Conservation (phyloP, 1,140 invertebrate species). For the Caenorhabditis elegans region DNA sequence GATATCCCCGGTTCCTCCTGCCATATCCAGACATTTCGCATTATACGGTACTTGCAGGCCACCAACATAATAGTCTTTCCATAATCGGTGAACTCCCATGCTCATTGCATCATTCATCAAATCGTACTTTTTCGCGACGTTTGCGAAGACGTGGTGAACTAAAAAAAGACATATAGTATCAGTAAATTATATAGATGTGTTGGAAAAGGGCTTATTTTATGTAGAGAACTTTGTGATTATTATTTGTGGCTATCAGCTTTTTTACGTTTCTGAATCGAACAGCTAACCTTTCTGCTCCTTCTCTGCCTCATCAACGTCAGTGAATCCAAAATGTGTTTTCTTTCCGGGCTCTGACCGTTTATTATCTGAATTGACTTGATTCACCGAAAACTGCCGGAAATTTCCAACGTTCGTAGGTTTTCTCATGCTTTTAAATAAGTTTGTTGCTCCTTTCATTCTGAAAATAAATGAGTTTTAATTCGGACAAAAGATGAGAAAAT, state of each 20-base stretch:
- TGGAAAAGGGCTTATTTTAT: too few relatives aligned
- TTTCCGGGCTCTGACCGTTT: neutral
- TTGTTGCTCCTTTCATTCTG: neutral
- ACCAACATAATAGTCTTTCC: constrained; percentile 91
- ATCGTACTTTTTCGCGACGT: constrained; percentile 90
- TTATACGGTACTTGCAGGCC: constrained; percentile 18
- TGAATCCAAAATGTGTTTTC: constrained; percentile 58
- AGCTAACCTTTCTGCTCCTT: constrained; percentile 54
- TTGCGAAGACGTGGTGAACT: constrained; percentile 79
- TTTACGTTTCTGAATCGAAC: neutral
- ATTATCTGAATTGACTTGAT: neutral
- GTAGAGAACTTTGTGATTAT: too few relatives aligned
- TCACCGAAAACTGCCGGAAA: neutral
- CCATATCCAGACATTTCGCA: constrained; percentile 79
- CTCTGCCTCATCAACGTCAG: constrained; percentile 55
- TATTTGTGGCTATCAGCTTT: too few relatives aligned
- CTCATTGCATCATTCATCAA: constrained; percentile 98
- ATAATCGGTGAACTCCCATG: constrained; percentile 86
- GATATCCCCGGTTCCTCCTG: constrained; percentile 92
- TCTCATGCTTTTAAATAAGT: neutral
- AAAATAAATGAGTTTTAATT: neutral
- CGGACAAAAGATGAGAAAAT: too few relatives aligned
- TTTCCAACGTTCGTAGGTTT: neutral
- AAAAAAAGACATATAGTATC: too few relatives aligned
- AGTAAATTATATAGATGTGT: too few relatives aligned